A percentile compares a stretch with the other conserved stretches of the same genome.
phyloP scores from a whole-genome alignment of 2,113 vertebrate species.

The Naja naja region DNA sequence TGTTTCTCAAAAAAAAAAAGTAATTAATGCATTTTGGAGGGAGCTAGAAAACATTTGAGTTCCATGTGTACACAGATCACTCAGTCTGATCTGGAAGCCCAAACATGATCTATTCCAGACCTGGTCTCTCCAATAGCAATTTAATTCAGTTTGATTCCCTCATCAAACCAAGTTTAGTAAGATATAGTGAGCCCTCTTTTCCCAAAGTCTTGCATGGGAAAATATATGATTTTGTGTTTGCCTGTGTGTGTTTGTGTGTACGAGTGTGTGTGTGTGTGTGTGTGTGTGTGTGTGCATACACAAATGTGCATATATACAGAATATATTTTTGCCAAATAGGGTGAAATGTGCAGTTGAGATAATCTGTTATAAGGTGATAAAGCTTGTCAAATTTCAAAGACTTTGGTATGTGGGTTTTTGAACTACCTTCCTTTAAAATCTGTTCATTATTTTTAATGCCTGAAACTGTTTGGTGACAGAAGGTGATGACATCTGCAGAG shows the following conservation, averaged over 20 bases:
- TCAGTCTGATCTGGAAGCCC: neutral
- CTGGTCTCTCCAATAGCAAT: neutral
- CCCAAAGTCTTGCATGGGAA: neutral
- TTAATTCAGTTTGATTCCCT: neutral
- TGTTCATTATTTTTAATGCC: neutral
- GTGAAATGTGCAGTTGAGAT: neutral
- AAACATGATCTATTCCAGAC: neutral
- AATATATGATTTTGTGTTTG: neutral
- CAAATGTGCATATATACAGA: neutral
- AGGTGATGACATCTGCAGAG: neutral
- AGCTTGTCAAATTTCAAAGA: neutral
- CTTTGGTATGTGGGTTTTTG: neutral
- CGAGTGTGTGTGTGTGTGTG: neutral
- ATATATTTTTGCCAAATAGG: neutral
- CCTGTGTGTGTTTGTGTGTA: neutral
- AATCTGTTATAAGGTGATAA: neutral
- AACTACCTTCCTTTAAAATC: neutral
- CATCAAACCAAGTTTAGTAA: neutral
- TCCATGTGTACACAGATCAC: neutral
- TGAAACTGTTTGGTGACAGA: neutral
- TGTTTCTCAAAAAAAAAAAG: neutral
- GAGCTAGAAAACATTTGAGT: neutral
- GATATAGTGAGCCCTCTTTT: neutral
- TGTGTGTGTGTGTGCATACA: neutral
- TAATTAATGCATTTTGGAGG: neutral